Conservation (phyloP, 1,140 invertebrate species). For the Portunus trituberculatus region DNA sequence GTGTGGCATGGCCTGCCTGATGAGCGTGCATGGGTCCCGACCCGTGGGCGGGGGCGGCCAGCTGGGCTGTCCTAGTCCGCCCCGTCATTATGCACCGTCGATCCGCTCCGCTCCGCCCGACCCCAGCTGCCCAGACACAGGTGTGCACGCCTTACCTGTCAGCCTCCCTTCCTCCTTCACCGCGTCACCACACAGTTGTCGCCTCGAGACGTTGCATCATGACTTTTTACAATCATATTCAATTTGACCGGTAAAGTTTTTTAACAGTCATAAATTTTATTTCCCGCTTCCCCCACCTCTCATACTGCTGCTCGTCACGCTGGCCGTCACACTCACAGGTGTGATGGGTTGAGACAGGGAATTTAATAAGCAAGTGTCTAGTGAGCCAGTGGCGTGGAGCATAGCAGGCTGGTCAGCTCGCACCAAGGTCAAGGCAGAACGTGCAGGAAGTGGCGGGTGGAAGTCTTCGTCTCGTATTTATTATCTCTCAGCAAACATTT, state of each 20-base stretch:
- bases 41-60: conserved; percentile 4
- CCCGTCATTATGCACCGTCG: not conserved
- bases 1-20: not conserved
- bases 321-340: not conserved
- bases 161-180: not conserved
- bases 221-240: not conserved
- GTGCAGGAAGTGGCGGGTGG: not conserved
- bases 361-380: not conserved
- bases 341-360: not conserved
- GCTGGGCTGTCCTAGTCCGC: conserved; percentile 23
- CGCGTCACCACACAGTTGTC: not conserved
- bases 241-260: not conserved
- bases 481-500: conserved; percentile 13
- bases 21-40: not conserved
- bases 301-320: not conserved
- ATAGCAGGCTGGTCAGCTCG: not conserved
- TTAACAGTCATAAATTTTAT: not conserved
- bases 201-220: not conserved
- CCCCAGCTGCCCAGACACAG: not conserved
- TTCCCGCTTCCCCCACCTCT: not conserved
- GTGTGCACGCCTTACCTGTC: not conserved
- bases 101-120: not conserved
- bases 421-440: not conserved
- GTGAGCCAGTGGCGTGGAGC: not conserved
- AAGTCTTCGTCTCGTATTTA: not conserved